phyloP scores from a whole-genome alignment of 2,888 invertebrate genomes.

The Parnassius mnemosyne region DNA sequence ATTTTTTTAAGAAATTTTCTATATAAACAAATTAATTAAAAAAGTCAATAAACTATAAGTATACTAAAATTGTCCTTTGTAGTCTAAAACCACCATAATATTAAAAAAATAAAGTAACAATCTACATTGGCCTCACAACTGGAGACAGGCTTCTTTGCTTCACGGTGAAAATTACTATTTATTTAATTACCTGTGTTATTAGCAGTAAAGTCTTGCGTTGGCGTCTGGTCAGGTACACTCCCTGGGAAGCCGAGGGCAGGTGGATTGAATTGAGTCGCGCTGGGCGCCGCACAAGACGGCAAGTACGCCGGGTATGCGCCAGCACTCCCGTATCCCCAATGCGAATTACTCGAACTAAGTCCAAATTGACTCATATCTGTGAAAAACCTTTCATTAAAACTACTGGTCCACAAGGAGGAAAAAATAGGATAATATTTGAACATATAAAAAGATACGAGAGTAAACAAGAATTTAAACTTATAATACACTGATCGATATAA shows the following conservation, averaged over 20 bases:
- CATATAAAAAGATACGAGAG: too few relatives aligned
- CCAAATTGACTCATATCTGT: conserved; percentile 93
- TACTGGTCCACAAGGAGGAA: neutral
- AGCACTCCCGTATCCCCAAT: conserved; percentile 93
- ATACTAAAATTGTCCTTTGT: too few relatives aligned
- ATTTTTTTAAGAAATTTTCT: too few relatives aligned
- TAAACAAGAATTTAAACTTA: too few relatives aligned
- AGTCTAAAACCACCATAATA: too few relatives aligned
- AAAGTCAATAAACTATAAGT: too few relatives aligned
- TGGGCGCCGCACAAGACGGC: conserved; percentile 88
- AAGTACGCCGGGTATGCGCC: conserved; percentile 93
- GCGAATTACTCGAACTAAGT: conserved; percentile 90
- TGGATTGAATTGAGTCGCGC: conserved; percentile 86
- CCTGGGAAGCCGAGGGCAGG: conserved; percentile 87
- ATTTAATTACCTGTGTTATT: conserved; percentile 73
- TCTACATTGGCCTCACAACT: too few relatives aligned
- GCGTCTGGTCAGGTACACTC: conserved; percentile 83
- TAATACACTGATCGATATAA: neutral
- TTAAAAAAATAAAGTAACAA: too few relatives aligned
- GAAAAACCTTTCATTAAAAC: conserved; percentile 27
- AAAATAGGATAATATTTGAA: too few relatives aligned
- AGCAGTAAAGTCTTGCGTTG: conserved; percentile 80
- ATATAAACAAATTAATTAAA: too few relatives aligned
- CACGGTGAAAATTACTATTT: neutral
- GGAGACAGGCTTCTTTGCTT: too few relatives aligned